phyloP scores from a whole-genome alignment of 2,113 vertebrate genomes.

The Nibea coibor region DNA sequence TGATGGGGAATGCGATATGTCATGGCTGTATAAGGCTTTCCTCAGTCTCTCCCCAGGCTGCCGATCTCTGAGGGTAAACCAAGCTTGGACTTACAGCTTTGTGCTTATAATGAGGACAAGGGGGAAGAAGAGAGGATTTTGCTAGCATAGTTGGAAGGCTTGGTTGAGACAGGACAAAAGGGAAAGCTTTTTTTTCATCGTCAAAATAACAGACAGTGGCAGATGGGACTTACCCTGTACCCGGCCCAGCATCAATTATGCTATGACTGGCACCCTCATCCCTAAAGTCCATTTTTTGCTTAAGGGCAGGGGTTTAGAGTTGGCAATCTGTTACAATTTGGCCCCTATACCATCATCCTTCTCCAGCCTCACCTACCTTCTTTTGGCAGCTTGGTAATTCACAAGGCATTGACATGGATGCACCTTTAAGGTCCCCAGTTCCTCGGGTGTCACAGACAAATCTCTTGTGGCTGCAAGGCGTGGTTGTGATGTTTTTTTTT shows the following conservation, averaged over 20 bases:
- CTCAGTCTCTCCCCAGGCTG: slow-evolving; percentile 44
- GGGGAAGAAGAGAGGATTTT: slow-evolving; percentile 69
- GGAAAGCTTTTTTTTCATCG: slow-evolving; percentile 50
- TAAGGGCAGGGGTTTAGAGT: slow-evolving; percentile 55
- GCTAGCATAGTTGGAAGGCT: slow-evolving; percentile 63
- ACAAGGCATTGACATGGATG: slow-evolving; percentile 46
- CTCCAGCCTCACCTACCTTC: slow-evolving; percentile 16
- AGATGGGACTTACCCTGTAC: slow-evolving; percentile 73
- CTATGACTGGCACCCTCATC: slow-evolving; percentile 71
- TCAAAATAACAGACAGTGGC: slow-evolving; percentile 62
- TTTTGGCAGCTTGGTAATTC: slow-evolving; percentile 63
- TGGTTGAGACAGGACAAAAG: slow-evolving; percentile 62
- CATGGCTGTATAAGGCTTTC: slow-evolving; percentile 59
- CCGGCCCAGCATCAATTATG: slow-evolving; percentile 67
- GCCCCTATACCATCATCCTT: slow-evolving; percentile 45
- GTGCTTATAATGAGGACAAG: slow-evolving; percentile 75
- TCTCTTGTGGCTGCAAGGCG: slow-evolving; percentile 46
- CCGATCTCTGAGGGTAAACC: slow-evolving; percentile 55
- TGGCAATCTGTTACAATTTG: slow-evolving; percentile 72
- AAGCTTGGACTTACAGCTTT: slow-evolving; percentile 67
- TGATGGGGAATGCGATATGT: slow-evolving; percentile 65
- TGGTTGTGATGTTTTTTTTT: slow-evolving; percentile 23
- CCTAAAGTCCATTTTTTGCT: slow-evolving; percentile 64
- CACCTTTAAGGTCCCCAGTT: slow-evolving; percentile 54
- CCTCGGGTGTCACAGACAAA: slow-evolving; percentile 50